Conservation (phyloP, 2,888 invertebrate genomes). For the Torymus tubicola region DNA sequence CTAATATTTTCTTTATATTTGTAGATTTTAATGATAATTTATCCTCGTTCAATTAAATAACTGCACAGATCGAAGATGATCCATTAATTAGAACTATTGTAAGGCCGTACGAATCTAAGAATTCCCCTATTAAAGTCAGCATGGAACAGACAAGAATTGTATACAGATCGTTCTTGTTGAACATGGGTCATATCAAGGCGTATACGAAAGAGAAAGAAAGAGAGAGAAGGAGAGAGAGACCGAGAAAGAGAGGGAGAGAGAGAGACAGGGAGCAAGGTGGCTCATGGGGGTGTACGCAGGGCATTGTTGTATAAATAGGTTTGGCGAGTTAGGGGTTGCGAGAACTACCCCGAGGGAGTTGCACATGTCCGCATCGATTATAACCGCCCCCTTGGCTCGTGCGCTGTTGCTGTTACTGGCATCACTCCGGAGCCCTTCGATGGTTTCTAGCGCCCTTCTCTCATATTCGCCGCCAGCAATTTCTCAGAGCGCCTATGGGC, state of each 20-base stretch:
- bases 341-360: constrained; percentile 73
- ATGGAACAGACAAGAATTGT: neutral
- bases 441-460: neutral
- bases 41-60: too few species aligned
- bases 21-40: too few species aligned
- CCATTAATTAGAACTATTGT: too few species aligned
- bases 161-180: neutral
- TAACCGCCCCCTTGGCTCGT: constrained; percentile 64
- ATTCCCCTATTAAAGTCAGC: neutral
- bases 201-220: constrained; percentile 55
- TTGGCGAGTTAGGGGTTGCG: constrained; percentile 76
- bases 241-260: neutral
- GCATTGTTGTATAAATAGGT: constrained; percentile 77
- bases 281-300: constrained; percentile 73
- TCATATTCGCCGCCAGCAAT: neutral
- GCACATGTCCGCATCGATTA: constrained; percentile 77
- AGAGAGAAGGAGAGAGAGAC: constrained; percentile 19
- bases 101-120: too few species aligned
- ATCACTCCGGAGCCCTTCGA: constrained; percentile 32
- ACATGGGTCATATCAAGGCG: neutral
- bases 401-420: constrained; percentile 41
- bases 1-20: too few species aligned
- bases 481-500: constrained; percentile 67
- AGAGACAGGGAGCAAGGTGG: constrained; percentile 66
- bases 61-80: too few species aligned